Evolutionary conservation across 2,888 invertebrate genomes (phyloP), one percentile per base, ranked within the genome.

Genomic region (Eurois occulta): DNA sequence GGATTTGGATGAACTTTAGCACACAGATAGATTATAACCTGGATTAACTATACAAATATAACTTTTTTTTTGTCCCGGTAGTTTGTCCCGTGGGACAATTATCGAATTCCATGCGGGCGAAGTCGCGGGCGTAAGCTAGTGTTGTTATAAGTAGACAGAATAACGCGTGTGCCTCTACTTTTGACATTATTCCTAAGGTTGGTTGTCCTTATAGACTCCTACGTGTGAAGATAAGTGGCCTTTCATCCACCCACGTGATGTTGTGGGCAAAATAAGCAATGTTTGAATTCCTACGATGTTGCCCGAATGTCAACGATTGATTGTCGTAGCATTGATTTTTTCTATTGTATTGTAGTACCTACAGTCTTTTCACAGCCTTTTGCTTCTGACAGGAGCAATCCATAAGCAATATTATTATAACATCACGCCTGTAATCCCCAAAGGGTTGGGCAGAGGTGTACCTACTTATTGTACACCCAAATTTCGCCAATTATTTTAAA

Each of bases 211-310:
- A 43, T 16, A 46, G 0, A 24, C 8, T 24, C 77, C 11, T 48
- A 76, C n/a, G 48, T 21, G 11, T 35, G 24, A 55, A 43, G 35
- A 67, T 28, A 21, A 64, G 7, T 68, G 58, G 8, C 11, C 8
- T 32, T 48, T 60, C 71, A 48, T 11, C 8, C 11, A 32, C 38
- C 58, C 21, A 70, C 79, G 70, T 70, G 41, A 60, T 41, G n/a
- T 46, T 11, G 5, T 78, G 16, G 46, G 24, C 43, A 18, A 18
- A 52, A 52, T 62, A 41, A 46, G 46, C 32, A 79, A 41, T 41
- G 21, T 79, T 41, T 58, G 21, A 69, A 46, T 38, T 60, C 16
- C 21, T 21, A 69, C n/a, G 24, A 78, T 32, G 46, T n/a, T 38
- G 18, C 21, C 0, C n/a, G 7, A 7, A 48, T 6, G 52, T 32